Evolutionary conservation across 1,140 invertebrate genomes (phyloP).

Genomic region (Pseudachorutes palmiensis): DNA sequence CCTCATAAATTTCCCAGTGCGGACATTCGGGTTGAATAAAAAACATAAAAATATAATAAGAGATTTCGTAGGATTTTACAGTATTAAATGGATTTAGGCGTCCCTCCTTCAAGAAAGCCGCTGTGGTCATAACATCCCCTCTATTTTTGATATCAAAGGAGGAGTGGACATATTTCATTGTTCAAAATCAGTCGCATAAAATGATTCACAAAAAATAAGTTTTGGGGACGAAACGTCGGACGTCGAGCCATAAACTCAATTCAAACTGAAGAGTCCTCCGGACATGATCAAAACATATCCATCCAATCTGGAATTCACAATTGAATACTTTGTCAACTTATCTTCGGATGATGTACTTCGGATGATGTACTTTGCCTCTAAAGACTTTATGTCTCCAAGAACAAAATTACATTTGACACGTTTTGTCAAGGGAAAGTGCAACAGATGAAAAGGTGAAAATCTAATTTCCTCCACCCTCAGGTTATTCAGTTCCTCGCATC

Average conservation of each 20-base stretch:
- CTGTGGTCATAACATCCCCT: neutral
- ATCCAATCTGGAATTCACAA: neutral
- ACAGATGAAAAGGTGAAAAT: no score
- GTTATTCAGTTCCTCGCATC: no score
- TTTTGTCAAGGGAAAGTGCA: no score
- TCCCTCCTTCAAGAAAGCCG: neutral
- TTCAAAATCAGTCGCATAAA: neutral
- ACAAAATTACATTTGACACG: no score
- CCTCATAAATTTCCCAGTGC: neutral
- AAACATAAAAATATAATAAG: neutral
- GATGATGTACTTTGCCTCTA: no score
- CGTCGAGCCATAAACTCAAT: neutral
- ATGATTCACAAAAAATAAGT: neutral
- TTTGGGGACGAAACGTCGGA: neutral
- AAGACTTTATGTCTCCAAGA: no score
- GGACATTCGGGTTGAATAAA: neutral
- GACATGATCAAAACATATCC: neutral
- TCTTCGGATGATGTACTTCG: neutral
- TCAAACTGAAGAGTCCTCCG: neutral
- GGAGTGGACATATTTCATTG: neutral
- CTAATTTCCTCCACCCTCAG: no score
- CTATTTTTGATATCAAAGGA: slow-evolving; percentile 6
- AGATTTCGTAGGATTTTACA: neutral
- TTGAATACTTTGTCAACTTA: neutral
- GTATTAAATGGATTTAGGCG: neutral